Evolutionary conservation across 2,797 vertebrate species (phyloP), one percentile per base, ranked within the genome.

Genomic region (Denticeps clupeoides): DNA sequence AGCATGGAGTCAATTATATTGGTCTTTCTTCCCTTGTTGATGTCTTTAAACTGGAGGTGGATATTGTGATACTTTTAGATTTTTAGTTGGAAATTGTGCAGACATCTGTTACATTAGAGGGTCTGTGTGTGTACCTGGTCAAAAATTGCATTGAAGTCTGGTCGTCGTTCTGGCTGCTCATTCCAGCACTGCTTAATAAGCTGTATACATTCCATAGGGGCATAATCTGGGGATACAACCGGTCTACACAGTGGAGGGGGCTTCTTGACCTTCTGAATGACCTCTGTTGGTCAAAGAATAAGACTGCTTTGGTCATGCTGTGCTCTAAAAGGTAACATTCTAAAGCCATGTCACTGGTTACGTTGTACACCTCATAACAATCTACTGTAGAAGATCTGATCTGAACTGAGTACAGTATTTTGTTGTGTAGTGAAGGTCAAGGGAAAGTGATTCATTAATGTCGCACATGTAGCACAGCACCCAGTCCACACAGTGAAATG

Each of bases 1-100:
- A 88, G 61, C 82, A 87, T 84, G 22, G 80, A 84, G 67, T 87
- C 82, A 13, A 84, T 80, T 13, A 87, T 83, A 58, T 83, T 86
- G n/a, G 73, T 83, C 67, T 82, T 83, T 55, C 79, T 81, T 3
- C 77, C 83, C 64, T 84, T 83, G 74, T 85, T 87, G 58, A 86
- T 80, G 49, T 64, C 75, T 72, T 83, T 86, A 64, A 87, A 85
- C 82, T 87, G 58, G 1, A 23, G 31, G 4, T 10, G n/a, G n/a
- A n/a, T n/a, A n/a, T n/a, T n/a, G n/a, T n/a, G n/a, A n/a, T n/a
- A n/a, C n/a, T n/a, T n/a, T n/a, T n/a, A n/a, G n/a, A n/a, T n/a
- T n/a, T n/a, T n/a, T n/a, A n/a, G n/a, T n/a, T n/a, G n/a, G n/a
- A n/a, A n/a, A n/a, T 3, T 11, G 32, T 32, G 4, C 32, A 13